Evolutionary conservation across 1,140 invertebrate genomes (phyloP).

Genomic region (Drosophila insularis): DNA sequence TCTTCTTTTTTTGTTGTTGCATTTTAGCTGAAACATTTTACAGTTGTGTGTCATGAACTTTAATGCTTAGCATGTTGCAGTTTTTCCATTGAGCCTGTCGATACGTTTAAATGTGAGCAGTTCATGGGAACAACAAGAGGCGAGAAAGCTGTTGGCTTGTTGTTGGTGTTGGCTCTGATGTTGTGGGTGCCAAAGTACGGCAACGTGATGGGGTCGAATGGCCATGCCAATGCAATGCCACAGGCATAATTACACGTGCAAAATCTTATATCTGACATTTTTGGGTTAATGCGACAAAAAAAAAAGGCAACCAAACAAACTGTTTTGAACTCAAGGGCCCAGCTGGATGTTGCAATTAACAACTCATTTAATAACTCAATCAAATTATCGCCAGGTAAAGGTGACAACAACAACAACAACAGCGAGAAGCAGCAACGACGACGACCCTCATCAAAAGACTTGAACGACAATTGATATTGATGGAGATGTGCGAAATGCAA

Average conservation of each 20-base stretch:
- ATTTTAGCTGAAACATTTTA: constrained; percentile 69
- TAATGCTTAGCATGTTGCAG: constrained; percentile 70
- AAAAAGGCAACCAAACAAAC: neutral
- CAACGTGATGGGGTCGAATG: constrained; percentile 49
- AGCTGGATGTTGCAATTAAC: constrained; percentile 55
- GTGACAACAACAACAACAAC: constrained; percentile 12
- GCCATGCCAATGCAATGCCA: constrained; percentile 20
- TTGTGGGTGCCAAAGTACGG: constrained; percentile 54
- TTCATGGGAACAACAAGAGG: constrained; percentile 72
- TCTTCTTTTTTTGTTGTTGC: neutral
- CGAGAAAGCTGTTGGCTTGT: constrained; percentile 65
- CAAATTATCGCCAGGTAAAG: constrained; percentile 22
- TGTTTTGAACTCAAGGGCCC: constrained; percentile 25
- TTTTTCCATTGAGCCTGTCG: constrained; percentile 39
- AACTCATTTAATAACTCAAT: constrained; percentile 75
- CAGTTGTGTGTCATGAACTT: constrained; percentile 80
- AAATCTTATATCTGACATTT: constrained; percentile 60
- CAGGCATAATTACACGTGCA: constrained; percentile 56
- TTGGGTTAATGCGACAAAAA: constrained; percentile 67
- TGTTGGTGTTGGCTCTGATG: constrained; percentile 36
- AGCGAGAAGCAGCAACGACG: neutral
- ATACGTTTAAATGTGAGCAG: constrained; percentile 77
- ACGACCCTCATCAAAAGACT: constrained; percentile 57
- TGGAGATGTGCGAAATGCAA: constrained; percentile 27
- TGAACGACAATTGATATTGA: constrained; percentile 33